Percentiles rank a stretch among this genome's conserved stretches.
Evolutionary conservation across 2,113 vertebrate species (phyloP).

Genomic region (Phalacrocorax brasilianus): DNA sequence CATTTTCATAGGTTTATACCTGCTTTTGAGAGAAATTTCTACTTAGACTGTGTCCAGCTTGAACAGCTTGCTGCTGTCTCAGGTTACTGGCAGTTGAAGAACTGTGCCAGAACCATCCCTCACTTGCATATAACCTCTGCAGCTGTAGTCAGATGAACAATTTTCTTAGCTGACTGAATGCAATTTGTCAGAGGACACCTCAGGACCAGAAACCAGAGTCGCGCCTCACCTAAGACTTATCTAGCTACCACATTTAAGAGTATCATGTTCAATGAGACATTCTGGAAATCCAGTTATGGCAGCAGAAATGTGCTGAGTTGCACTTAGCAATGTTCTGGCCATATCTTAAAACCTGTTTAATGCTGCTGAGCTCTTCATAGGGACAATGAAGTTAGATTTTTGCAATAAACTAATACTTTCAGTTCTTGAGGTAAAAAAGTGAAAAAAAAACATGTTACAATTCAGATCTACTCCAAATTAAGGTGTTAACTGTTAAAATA

Average conservation of each 20-base stretch:
- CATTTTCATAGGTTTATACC: background rate
- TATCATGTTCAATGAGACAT: background rate
- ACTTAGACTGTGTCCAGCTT: background rate
- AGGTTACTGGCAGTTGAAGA: background rate
- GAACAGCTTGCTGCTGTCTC: background rate
- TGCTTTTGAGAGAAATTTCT: background rate
- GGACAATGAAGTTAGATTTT: background rate
- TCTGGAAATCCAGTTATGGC: background rate
- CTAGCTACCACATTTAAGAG: background rate
- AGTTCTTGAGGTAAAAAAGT: background rate
- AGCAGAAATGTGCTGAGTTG: background rate
- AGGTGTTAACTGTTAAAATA: background rate
- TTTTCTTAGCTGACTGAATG: background rate
- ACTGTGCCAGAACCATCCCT: background rate
- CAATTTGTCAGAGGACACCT: background rate
- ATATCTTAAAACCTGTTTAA: background rate
- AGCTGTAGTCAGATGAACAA: background rate
- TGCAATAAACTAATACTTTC: background rate
- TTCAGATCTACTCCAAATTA: background rate
- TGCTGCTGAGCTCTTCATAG: background rate
- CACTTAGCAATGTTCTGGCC: background rate
- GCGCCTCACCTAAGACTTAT: background rate
- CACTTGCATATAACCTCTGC: background rate
- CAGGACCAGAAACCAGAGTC: background rate
- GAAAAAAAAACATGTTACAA: background rate